These are phyloP conservation scores for Pimephales promelas DNA, from an alignment of 2,113 vertebrate genomes.

Conservation along the genomic window DNA sequence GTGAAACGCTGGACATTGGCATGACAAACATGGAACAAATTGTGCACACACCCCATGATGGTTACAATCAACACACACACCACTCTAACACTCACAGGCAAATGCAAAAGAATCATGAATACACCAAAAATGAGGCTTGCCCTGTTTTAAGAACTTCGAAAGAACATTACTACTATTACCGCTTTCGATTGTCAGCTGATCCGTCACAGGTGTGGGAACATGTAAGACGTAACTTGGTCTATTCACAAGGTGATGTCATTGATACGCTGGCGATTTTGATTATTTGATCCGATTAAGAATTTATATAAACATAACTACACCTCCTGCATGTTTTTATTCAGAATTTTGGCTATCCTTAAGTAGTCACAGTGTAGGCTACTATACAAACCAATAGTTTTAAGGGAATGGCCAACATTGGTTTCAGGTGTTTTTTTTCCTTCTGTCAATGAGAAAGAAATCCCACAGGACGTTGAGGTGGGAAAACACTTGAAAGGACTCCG, in stretches of 20 bases:
- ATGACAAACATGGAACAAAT: conserved; percentile 10
- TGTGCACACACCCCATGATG: background rate
- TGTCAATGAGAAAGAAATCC: background rate
- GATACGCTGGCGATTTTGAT: background rate
- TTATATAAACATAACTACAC: background rate
- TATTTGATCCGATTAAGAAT: background rate
- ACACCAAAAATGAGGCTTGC: background rate
- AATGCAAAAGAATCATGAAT: background rate
- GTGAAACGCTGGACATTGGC: background rate
- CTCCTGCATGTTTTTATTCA: background rate
- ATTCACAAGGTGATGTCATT: background rate
- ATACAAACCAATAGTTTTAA: background rate
- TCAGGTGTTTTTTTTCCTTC: background rate
- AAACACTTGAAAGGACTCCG: conserved; percentile 19
- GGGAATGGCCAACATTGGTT: background rate
- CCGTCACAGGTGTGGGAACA: background rate
- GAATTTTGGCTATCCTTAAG: background rate
- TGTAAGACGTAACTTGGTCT: background rate
- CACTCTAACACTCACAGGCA: background rate
- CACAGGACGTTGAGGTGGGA: conserved; percentile 1
- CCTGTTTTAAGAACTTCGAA: background rate
- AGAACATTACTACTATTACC: background rate
- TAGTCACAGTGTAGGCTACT: background rate
- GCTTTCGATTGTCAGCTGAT: background rate
- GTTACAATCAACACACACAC: conserved; percentile 8